Base-by-base conservation (phyloP, 2,797 vertebrate genomes). In the Paratrypauchen microcephalus region DNA sequence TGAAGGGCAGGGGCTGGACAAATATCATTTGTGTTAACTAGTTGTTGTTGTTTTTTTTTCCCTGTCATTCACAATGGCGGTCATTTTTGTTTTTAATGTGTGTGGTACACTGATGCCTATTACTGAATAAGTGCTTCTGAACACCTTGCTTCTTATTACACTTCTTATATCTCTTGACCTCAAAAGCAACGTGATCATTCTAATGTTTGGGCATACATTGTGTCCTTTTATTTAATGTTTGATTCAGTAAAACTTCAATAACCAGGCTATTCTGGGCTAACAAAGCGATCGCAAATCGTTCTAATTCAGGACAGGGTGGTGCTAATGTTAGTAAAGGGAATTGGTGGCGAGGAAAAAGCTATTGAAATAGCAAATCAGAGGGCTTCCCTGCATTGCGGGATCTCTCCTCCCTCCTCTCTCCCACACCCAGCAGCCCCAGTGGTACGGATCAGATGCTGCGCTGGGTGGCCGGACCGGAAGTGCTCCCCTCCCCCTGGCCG, bases 381-480 rank as follows among this genome's bases (percentile, higher is more conserved):
- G 82, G 68, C 65, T 83, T 81, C 81, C 77, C 83, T 86, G 77
- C 75, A 75, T 76, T 89, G 75, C 69, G 39, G 84, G 77, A 79
- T 59, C 24, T 73, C 69, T 47, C 61, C 70, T 55, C 67, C 45
- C 30, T 39, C 50, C 70, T 59, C 56, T 66, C 65, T 68, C 64
- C 70, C 80, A 70, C 76, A 82, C 83, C 86, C 87, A 85, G 82
- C 86, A 83, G 84, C 76, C 65, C 77, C 70, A 71, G 85, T 87
- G 77, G 86, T 90, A 87, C 91, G 87, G 88, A 82, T 92, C 87
- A 86, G 88, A 89, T 86, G 76, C 89, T 87, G 86, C 88, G 86
- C 86, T 85, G 87, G 87, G 91, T 86, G 78, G 87, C 93, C 92
- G 82, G 86, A 92, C 87, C 90, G 92, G 93, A 93, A 93, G 91